Evolutionary conservation across 2,797 vertebrate genomes (phyloP).

Genomic region (Acomys russatus): DNA sequence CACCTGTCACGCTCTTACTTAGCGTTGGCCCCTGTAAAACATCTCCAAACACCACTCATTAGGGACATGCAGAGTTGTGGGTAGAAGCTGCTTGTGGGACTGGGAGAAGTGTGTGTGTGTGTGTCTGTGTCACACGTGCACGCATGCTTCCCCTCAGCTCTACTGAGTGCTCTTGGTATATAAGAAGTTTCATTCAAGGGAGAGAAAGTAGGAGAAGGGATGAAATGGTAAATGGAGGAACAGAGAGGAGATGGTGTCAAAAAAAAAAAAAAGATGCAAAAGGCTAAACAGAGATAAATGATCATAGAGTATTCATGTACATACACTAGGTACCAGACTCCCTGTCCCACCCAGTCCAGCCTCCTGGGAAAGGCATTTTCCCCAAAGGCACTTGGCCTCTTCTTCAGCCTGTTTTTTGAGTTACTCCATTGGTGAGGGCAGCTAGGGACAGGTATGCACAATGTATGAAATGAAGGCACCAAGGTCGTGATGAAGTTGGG

Average conservation of each 20-base stretch:
- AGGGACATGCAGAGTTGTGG: not conserved
- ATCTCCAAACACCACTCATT: not conserved
- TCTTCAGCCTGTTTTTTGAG: not conserved
- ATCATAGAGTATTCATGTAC: not conserved
- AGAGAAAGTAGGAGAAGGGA: not conserved
- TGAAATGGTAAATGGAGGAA: not conserved
- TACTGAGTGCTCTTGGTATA: not conserved
- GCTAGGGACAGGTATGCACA: too few species aligned
- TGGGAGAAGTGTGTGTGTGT: not conserved
- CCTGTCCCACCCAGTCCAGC: too few species aligned
- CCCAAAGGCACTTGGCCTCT: not conserved
- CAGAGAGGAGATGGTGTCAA: not conserved
- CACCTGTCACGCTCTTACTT: not conserved
- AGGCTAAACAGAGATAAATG: not conserved
- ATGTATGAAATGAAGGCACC: accelerated
- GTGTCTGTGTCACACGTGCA: not conserved
- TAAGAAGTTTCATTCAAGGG: not conserved
- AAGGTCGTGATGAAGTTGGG: not conserved
- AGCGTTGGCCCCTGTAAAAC: not conserved
- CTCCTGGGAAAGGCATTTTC: not conserved
- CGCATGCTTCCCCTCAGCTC: not conserved
- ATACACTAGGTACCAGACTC: too few species aligned
- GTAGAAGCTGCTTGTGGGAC: not conserved
- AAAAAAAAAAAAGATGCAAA: conserved; percentile 38
- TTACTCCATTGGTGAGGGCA: not conserved